Evolutionary conservation across 2,113 vertebrate species (phyloP).

Genomic region (Xiphorhynchus elegans): DNA sequence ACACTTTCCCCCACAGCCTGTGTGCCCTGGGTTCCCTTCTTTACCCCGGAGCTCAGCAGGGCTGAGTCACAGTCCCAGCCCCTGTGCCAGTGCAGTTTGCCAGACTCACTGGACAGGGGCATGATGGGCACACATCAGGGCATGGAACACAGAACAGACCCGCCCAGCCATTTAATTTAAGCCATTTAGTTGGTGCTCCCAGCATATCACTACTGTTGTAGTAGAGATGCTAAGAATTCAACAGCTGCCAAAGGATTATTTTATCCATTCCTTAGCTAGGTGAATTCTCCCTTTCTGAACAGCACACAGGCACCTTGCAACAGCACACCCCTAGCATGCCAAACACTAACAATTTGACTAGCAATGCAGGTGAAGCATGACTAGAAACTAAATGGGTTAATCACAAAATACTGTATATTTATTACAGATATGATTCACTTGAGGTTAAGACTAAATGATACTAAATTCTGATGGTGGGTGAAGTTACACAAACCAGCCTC

Average conservation of each 20-base stretch:
- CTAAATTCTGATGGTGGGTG: neutral
- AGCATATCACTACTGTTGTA: neutral
- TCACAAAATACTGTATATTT: neutral
- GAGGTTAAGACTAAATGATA: neutral
- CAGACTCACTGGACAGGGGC: rapidly evolving
- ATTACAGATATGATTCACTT: neutral
- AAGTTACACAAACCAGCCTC: neutral
- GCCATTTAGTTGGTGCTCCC: neutral
- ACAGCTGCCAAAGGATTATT: neutral
- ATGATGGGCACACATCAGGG: rapidly evolving
- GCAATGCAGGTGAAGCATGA: neutral
- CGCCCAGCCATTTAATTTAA: neutral
- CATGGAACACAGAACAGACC: neutral
- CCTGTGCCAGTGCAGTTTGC: neutral
- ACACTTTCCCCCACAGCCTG: rapidly evolving
- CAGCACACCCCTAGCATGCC: neutral
- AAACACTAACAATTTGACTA: neutral
- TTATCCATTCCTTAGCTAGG: neutral
- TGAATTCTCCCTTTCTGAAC: neutral
- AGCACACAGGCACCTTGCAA: neutral
- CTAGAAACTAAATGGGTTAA: neutral
- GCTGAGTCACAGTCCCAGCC: neutral
- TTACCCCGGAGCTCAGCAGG: neutral
- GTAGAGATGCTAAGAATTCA: neutral
- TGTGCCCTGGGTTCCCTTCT: neutral